These are phyloP conservation scores for Cyprinodon diabolis DNA, from an alignment of 2,797 vertebrate species.

Conservation along the genomic window DNA sequence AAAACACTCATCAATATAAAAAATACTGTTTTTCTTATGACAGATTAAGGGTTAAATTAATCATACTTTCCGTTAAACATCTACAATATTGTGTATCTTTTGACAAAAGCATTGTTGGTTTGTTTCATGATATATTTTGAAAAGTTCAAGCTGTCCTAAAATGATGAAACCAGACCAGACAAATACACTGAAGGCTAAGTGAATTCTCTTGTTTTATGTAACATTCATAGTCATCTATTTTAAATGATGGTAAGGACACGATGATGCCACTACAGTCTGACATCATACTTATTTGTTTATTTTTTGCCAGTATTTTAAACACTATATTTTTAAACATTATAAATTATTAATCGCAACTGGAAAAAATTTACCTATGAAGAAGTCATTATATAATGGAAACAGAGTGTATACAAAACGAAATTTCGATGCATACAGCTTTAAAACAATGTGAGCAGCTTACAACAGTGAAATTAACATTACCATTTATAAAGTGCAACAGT, in stretches of 20 bases:
- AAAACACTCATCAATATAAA: neutral
- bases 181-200: conserved; percentile 1
- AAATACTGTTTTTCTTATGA: neutral
- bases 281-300: neutral
- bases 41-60: neutral
- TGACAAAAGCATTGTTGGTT: neutral
- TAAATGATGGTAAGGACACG: neutral
- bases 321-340: neutral
- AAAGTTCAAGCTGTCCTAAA: neutral
- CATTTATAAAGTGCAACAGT: no score
- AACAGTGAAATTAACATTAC: no score
- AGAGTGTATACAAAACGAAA: no score
- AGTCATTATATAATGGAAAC: no score
- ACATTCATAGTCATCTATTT: conserved; percentile 6
- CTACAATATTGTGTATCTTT: neutral
- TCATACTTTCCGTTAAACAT: neutral
- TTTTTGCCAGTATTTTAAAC: neutral
- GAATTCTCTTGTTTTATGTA: conserved; percentile 5
- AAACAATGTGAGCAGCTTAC: no score
- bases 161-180: conserved; percentile 1
- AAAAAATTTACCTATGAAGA: neutral
- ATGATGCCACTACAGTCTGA: neutral
- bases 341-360: no score
- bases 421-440: no score
- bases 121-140: neutral